These are phyloP conservation scores for Orthonevra nobilis DNA, from an alignment of 2,888 invertebrate genomes.

Conservation along the genomic window DNA sequence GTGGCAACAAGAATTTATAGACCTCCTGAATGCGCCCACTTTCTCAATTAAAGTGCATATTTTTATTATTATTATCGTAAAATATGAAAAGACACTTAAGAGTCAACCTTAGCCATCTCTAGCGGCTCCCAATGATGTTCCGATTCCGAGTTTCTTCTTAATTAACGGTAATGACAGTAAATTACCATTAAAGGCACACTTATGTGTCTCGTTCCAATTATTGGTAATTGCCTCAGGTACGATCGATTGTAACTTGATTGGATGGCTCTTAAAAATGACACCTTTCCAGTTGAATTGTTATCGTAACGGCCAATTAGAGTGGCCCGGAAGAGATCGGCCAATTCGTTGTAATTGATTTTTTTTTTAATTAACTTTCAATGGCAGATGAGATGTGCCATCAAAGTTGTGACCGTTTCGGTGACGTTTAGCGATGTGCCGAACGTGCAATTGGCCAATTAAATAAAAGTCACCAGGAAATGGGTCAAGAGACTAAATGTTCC, in stretches of 20 bases:
- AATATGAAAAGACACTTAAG: not conserved
- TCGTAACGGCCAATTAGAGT: constrained; percentile 9
- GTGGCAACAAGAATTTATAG: constrained; percentile 34
- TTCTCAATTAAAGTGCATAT: constrained; percentile 36
- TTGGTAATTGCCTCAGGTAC: constrained; percentile 29
- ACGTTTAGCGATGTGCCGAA: constrained; percentile 3
- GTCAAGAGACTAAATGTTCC: constrained; percentile 32
- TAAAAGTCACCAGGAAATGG: not conserved
- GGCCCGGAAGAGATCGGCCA: not conserved
- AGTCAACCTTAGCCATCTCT: not conserved
- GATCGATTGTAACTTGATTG: constrained; percentile 29
- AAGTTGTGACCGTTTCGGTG: constrained; percentile 9
- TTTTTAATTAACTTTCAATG: constrained; percentile 20
- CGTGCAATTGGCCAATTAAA: constrained; percentile 1
- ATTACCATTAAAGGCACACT: too few species aligned
- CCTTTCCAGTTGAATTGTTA: constrained; percentile 18
- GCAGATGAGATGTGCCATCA: not conserved
- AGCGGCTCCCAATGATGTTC: too few species aligned
- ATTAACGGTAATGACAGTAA: constrained; percentile 51
- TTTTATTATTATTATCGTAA: constrained; percentile 10
- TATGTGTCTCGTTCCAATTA: constrained; percentile 14
- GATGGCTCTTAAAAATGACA: constrained; percentile 36
- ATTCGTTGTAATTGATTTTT: constrained; percentile 17
- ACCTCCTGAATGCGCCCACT: constrained; percentile 15
- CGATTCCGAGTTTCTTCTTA: constrained; percentile 35